Conservation (phyloP, 2,888 invertebrate species). For the Agrotis exclamationis region DNA sequence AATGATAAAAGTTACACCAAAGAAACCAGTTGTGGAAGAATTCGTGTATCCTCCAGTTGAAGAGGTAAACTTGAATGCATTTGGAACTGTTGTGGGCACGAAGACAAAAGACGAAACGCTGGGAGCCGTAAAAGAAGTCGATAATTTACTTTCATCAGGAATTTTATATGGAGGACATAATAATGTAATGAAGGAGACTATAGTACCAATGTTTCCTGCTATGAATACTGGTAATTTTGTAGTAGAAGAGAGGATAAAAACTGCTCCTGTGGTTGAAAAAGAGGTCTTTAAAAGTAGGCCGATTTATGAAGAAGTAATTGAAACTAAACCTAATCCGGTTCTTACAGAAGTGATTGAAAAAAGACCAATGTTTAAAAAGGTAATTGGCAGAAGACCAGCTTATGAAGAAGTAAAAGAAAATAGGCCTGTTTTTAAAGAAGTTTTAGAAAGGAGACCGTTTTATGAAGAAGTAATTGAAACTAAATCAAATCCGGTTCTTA, state of each 20-base stretch:
- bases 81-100: constrained; percentile 62
- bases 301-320: background rate
- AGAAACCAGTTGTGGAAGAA: constrained; percentile 16
- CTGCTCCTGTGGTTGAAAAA: constrained; percentile 8
- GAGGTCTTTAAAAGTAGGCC: background rate
- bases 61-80: constrained; percentile 41
- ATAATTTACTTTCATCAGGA: constrained; percentile 67
- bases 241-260: background rate
- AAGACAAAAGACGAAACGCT: constrained; percentile 65
- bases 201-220: constrained; percentile 45
- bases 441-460: background rate
- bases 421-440: background rate
- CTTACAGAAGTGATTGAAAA: constrained; percentile 12
- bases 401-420: constrained; percentile 1
- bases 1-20: constrained; percentile 63
- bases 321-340: background rate
- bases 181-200: constrained; percentile 41
- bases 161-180: constrained; percentile 58
- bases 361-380: constrained; percentile 2
- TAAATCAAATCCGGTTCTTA: background rate
- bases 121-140: constrained; percentile 64
- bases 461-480: constrained; percentile 5
- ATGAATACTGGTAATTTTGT: constrained; percentile 1
- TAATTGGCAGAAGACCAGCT: background rate
- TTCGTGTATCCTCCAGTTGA: constrained; percentile 48